phyloP scores from a whole-genome alignment of 2,797 vertebrate species.

The Gymnodraco acuticeps region DNA sequence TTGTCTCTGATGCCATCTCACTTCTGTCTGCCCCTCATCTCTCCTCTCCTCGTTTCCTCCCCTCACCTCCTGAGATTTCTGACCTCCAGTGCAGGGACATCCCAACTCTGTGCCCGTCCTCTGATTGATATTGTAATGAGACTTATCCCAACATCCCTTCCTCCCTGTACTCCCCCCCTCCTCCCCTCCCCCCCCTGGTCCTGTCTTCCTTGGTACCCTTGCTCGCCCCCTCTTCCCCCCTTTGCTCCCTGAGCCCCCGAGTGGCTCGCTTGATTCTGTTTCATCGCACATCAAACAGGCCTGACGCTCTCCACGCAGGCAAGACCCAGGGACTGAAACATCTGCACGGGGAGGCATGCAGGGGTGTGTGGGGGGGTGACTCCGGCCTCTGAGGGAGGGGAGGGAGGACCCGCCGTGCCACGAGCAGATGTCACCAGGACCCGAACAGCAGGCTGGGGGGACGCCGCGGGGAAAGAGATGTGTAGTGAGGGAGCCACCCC shows the following conservation, averaged over 20 bases:
- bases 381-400: conserved; percentile 84
- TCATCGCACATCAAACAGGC: conserved; percentile 99
- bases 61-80: conserved; percentile 53
- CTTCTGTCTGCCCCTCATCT: not conserved
- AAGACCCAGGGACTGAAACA: conserved; percentile 93
- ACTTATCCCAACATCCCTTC: conserved; percentile 71
- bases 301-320: conserved; percentile 88
- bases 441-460: conserved; percentile 87
- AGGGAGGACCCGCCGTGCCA: conserved; percentile 79
- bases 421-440: conserved; percentile 95
- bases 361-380: conserved; percentile 73
- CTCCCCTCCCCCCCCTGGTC: conserved; percentile 17
- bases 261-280: conserved; percentile 95
- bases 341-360: conserved; percentile 90
- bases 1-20: not conserved
- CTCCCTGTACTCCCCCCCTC: conserved; percentile 50
- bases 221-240: conserved; percentile 78
- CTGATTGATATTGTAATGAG: conserved; percentile 95
- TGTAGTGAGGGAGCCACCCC: conserved; percentile 65
- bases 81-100: conserved; percentile 60
- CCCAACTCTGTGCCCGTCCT: conserved; percentile 56
- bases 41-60: conserved; percentile 17
- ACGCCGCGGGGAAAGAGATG: conserved; percentile 77
- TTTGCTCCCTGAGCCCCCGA: conserved; percentile 86
- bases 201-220: conserved; percentile 49